Evolutionary conservation across 30 jellyfish, hydroid and myxozoan species (phyloP).

Genomic region (Nemopilema nomurai): DNA sequence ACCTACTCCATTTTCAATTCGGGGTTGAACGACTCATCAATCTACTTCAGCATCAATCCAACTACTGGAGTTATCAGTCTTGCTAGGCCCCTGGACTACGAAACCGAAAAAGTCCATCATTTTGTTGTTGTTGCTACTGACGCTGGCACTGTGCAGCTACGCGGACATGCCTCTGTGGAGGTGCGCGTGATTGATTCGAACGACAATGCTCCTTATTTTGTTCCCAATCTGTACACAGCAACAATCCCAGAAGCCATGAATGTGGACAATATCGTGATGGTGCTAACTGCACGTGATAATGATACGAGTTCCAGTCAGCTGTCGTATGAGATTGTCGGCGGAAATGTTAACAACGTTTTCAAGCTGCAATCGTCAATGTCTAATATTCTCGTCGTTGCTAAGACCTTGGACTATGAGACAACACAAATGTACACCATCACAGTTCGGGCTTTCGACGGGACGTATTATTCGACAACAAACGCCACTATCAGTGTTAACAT

Average conservation of each 20-base stretch:
- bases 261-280: constrained; percentile 35
- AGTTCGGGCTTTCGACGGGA: constrained; percentile 68
- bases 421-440: constrained; percentile 36
- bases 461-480: constrained; percentile 41
- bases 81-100: constrained; percentile 69
- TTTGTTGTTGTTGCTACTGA: constrained; percentile 80
- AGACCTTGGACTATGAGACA: constrained; percentile 64
- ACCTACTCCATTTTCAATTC: constrained; percentile 59
- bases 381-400: constrained; percentile 7
- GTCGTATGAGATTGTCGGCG: constrained; percentile 36
- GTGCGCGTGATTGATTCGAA: constrained; percentile 69
- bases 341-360: constrained; percentile 20
- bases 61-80: constrained; percentile 71
- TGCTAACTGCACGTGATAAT: constrained; percentile 68
- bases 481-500: constrained; percentile 59
- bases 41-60: constrained; percentile 57
- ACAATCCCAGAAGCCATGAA: constrained; percentile 71
- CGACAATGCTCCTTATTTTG: constrained; percentile 76
- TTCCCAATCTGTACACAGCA: constrained; percentile 44
- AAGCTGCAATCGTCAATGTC: constrained; percentile 20
- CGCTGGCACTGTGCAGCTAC: constrained; percentile 45
- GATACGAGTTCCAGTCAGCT: constrained; percentile 41
- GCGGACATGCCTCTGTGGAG: constrained; percentile 60
- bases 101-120: constrained; percentile 30
- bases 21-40: constrained; percentile 47